phyloP scores from a whole-genome alignment of 2,797 vertebrate genomes.

The Sebastes cheni region DNA sequence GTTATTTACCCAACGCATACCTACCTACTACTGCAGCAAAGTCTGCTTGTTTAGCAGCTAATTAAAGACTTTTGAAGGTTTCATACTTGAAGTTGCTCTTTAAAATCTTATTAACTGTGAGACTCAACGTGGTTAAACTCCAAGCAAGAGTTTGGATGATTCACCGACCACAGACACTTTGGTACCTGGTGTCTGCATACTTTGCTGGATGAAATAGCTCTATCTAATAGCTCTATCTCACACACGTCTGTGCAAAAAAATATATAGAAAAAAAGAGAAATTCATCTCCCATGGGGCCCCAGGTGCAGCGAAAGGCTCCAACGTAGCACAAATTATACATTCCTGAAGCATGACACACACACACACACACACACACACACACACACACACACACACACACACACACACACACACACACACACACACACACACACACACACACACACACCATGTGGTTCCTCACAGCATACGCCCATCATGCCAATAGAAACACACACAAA shows the following conservation, averaged over 20 bases:
- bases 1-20: background rate
- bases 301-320: slow-evolving; percentile 41
- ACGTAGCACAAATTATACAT: slow-evolving; percentile 53
- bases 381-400: slow-evolving; percentile 7
- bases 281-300: slow-evolving; percentile 30
- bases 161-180: background rate
- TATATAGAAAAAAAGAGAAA: background rate
- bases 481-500: slow-evolving; percentile 22
- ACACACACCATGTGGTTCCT: background rate
- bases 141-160: background rate
- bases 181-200: background rate
- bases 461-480: slow-evolving; percentile 16
- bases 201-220: background rate
- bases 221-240: background rate
- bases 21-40: background rate
- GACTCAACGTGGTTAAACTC: background rate
- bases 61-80: background rate
- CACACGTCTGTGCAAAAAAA: background rate
- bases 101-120: background rate
- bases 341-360: slow-evolving; percentile 53
- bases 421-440: background rate
- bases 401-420: background rate
- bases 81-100: background rate
- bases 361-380: background rate
- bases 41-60: background rate